Percentiles rank a stretch among this genome's conserved stretches.
These are phyloP conservation scores for Dromaius novaehollandiae DNA, from an alignment of 2,113 vertebrate genomes.

Conservation along the genomic window DNA sequence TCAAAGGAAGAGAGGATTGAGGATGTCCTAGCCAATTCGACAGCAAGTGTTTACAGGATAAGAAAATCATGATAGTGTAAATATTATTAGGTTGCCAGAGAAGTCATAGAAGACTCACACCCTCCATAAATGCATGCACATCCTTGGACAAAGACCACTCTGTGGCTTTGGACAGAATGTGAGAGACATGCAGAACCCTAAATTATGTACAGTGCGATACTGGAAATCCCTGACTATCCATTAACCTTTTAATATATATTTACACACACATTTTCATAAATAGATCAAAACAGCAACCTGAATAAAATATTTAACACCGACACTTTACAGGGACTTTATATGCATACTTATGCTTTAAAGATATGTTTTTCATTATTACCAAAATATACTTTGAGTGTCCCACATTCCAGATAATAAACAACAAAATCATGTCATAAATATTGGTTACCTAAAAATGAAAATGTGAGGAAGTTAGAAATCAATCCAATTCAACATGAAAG, in stretches of 20 bases:
- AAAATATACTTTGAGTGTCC: neutral
- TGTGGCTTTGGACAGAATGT: conserved; percentile 27
- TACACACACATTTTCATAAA: fast-evolving
- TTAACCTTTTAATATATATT: neutral
- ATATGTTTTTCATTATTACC: neutral
- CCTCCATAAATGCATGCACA: neutral
- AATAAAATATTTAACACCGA: neutral
- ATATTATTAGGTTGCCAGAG: conserved; percentile 45
- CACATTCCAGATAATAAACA: neutral
- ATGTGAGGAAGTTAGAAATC: neutral
- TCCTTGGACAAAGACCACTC: neutral
- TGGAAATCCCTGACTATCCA: conserved; percentile 6
- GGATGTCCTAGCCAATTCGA: neutral
- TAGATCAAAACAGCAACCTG: neutral
- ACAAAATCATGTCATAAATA: neutral
- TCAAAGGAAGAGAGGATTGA: neutral
- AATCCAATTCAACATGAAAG: neutral
- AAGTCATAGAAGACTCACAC: conserved; percentile 16
- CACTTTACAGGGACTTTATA: neutral
- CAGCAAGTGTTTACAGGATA: conserved; percentile 3
- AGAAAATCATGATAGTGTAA: conserved; percentile 23
- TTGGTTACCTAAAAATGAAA: neutral
- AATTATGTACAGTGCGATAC: neutral
- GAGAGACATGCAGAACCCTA: neutral
- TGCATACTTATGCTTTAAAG: neutral